phyloP scores from a whole-genome alignment of 1,140 invertebrate genomes.

The Ips nitidus region DNA sequence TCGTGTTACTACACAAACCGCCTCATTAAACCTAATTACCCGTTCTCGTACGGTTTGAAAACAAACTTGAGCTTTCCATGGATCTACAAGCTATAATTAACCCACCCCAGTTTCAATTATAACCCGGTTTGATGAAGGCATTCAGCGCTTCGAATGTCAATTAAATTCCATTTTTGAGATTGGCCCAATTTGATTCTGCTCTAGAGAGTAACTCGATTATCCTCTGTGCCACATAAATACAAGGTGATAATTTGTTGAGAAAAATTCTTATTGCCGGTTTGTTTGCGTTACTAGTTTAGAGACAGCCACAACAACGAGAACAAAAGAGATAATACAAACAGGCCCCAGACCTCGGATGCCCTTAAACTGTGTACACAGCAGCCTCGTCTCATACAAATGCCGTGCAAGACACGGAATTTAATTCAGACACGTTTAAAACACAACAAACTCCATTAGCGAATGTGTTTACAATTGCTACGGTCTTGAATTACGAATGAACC shows the following conservation, averaged over 20 bases:
- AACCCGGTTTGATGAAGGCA: slow-evolving; percentile 3
- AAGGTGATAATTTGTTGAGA: too few species aligned
- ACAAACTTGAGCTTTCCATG: not conserved
- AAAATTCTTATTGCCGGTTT: too few species aligned
- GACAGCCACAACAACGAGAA: too few species aligned
- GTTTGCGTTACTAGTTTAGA: too few species aligned
- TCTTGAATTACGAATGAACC: slow-evolving; percentile 13
- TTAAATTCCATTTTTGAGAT: not conserved
- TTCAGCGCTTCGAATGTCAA: not conserved
- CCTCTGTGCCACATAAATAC: too few species aligned
- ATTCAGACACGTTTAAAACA: slow-evolving; percentile 27
- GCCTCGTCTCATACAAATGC: slow-evolving; percentile 5
- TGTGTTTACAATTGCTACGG: slow-evolving; percentile 28
- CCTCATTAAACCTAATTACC: slow-evolving; percentile 3
- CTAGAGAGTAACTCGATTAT: too few species aligned
- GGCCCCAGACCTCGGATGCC: not conserved
- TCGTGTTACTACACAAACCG: not conserved
- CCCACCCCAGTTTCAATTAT: not conserved
- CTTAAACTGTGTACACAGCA: slow-evolving; percentile 1
- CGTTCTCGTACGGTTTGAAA: not conserved
- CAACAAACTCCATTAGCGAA: slow-evolving; percentile 31
- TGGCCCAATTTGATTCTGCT: too few species aligned
- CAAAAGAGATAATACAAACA: too few species aligned
- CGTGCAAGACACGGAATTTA: slow-evolving; percentile 8
- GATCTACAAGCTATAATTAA: not conserved